Percentiles rank a stretch among this genome's conserved stretches.
Conservation (phyloP, 2,113 vertebrate genomes). For the Paradisaea rubra region DNA sequence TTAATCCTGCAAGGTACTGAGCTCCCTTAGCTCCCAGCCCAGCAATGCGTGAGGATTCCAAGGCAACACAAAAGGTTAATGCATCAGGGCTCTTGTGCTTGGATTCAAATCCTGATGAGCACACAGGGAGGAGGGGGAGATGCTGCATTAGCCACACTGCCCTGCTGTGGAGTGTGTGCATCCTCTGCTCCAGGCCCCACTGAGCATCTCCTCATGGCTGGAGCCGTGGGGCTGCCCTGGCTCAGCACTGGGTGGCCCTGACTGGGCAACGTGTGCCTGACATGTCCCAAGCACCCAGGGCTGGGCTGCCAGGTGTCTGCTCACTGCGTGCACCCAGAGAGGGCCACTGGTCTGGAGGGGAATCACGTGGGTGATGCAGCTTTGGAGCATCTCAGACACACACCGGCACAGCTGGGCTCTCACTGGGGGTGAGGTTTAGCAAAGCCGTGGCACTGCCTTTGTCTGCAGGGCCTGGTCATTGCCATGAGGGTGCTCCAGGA, state of each 20-base stretch:
- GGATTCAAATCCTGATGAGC: neutral
- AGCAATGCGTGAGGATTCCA: neutral
- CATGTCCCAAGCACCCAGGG: fast-evolving
- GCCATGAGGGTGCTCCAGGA: neutral
- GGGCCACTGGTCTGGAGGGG: neutral
- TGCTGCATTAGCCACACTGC: neutral
- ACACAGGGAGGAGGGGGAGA: neutral
- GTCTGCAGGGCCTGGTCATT: neutral
- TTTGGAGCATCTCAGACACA: neutral
- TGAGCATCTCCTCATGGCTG: fast-evolving
- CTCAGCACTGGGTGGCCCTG: neutral
- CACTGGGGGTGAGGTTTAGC: neutral
- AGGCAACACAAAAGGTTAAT: neutral
- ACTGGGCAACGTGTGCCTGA: neutral
- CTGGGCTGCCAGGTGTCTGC: neutral
- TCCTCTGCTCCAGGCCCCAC: neutral
- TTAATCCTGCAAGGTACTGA: neutral
- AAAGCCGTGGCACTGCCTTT: neutral
- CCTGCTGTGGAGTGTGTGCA: neutral
- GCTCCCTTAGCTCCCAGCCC: neutral
- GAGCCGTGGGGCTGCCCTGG: fast-evolving
- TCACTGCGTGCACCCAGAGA: neutral
- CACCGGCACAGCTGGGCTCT: neutral
- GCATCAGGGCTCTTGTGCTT: neutral
- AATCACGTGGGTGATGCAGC: fast-evolving